Base-by-base conservation (phyloP, 2,888 invertebrate genomes). In the Tachina lurida region DNA sequence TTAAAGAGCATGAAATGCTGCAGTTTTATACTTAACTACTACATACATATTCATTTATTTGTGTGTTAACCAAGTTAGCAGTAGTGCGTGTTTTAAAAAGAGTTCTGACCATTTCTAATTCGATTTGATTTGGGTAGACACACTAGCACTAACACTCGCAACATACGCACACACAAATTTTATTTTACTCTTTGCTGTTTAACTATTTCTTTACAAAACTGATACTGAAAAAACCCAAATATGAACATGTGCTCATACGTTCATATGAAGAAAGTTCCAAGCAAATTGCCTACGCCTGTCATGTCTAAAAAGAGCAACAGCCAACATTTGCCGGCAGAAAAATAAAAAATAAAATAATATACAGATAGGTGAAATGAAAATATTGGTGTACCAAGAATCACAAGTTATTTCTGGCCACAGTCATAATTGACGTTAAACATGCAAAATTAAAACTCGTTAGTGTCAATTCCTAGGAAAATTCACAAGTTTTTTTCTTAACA, bases 381-480 rank as follows among this genome's bases (percentile, higher is more conserved):
- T 60, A 45, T 54, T 63, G 73, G 58, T 52, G 75, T 85, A 84
- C 74, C 78, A 56, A 76, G 75, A 87, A 86, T 81, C 83, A 87
- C 85, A 84, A 67, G 70, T 70, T 82, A 76, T 76, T 82, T 82
- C 39, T 82, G 75, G 75, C 62, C 75, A 63, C 70, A 70, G 56
- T 77, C 65, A 78, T 87, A 88, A 88, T 87, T 87, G 86, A 89
- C 88, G 89, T 87, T 88, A 84, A 90, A 91, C 91, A 90, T 90
- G 90, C 90, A 90, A 91, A 91, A 90, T 90, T 91, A 89, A 74
- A 89, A 89, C 89, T 90, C 90, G 90, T 90, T 90, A 91, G 91
- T 90, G 90, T 91, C 91, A 91, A 88, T 90, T 90, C 90, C 89
- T 87, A 87, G 88, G 90, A 91, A 90, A 81, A 73, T 75, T 78